These are phyloP conservation scores for Hesperia comma DNA, from an alignment of 2,888 invertebrate species.

Conservation along the genomic window DNA sequence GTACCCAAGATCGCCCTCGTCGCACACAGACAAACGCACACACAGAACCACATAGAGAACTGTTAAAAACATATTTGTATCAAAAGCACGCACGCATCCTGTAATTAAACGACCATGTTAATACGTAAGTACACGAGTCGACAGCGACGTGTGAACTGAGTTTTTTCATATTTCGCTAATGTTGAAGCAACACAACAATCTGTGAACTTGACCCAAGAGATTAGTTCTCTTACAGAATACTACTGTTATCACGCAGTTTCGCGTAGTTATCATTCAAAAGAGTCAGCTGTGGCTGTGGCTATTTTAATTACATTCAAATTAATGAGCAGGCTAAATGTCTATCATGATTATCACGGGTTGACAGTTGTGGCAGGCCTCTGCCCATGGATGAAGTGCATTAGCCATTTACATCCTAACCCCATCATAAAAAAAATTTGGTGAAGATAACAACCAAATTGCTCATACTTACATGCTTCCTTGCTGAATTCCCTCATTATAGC, in stretches of 20 bases:
- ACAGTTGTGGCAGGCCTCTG: too few relatives aligned
- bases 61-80: conserved; percentile 52
- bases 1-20: conserved; percentile 68
- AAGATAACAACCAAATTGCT: too few relatives aligned
- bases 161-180: conserved; percentile 77
- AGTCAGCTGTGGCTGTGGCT: background rate
- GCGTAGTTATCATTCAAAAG: conserved; percentile 32
- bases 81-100: conserved; percentile 41
- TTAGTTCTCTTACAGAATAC: conserved; percentile 56
- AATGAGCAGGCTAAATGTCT: too few relatives aligned
- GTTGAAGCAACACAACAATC: conserved; percentile 54
- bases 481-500: too few relatives aligned
- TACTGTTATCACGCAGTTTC: conserved; percentile 33
- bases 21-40: conserved; percentile 58
- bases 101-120: conserved; percentile 40
- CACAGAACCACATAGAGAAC: conserved; percentile 55
- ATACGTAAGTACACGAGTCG: conserved; percentile 52
- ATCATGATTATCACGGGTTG: too few relatives aligned
- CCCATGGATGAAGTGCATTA: too few relatives aligned
- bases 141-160: conserved; percentile 64
- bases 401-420: too few relatives aligned
- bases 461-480: too few relatives aligned
- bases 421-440: too few relatives aligned
- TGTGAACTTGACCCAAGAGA: conserved; percentile 78
- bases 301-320: too few relatives aligned